Base-by-base conservation (phyloP, 2,113 vertebrate genomes). In the Verasper variegatus region DNA sequence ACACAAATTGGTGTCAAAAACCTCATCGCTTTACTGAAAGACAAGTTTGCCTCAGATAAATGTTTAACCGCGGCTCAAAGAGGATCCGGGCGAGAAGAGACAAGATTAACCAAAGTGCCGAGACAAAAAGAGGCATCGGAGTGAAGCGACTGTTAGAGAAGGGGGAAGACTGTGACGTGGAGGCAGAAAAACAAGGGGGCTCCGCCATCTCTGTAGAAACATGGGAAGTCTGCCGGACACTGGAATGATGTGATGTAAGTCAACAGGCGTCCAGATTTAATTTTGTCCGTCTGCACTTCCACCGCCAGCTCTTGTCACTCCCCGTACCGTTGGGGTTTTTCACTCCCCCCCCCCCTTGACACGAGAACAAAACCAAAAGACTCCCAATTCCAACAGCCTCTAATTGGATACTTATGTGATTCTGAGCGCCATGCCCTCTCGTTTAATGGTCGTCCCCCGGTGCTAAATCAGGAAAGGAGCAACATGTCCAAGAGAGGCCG, bases 321-420 rank as follows among this genome's bases (percentile, higher is more conserved):
- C 68, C 52, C 60, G 11, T 45, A 23, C 61, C 21, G 12, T 8
- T 11, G 61, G 3, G 61, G 21, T 15, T 42, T 45, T 63, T 74
- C 80, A 27, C 65, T 26, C 74, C 62, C 54, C 56, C 17, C 72
- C 5, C 54, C 62, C 21, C 72, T n/a, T 71, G 85, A 89, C 62
- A 78, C 47, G 0, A 74, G 74, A 54, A 27, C 27, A 69, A 77
- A 71, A 84, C 24, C 2, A 81, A 81, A 76, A 40, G 26, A 31
- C 83, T 86, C 83, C 80, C 81, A 51, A 80, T 68, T 85, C 82
- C 78, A 90, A 88, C 89, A 64, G 79, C 31, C 14, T 80, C 84
- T 92, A 90, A 91, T 93, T 90, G 87, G 85, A 91, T 77, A 71
- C 92, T 65, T 85, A 91, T 92, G 92, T 91, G 87, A 74, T 76